Evolutionary conservation across 2,888 invertebrate species (phyloP).

Genomic region (Xestia sexstrigata): DNA sequence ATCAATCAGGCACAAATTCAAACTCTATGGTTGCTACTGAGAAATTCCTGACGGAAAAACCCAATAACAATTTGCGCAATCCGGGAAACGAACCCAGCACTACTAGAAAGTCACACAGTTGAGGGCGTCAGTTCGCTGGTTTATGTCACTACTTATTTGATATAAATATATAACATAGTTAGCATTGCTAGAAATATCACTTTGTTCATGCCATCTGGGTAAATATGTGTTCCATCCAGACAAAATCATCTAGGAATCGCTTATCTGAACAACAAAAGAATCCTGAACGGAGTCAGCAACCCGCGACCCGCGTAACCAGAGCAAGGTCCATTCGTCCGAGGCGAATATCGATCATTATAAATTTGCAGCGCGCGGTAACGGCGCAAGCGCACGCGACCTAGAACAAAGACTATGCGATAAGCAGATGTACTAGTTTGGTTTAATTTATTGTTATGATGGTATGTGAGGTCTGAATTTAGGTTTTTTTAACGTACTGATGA

Average conservation of each 20-base stretch:
- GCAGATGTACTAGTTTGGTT: constrained; percentile 45
- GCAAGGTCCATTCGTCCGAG: constrained; percentile 82
- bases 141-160: neutral
- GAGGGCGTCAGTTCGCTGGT: neutral
- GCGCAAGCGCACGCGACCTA: constrained; percentile 88
- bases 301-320: constrained; percentile 77
- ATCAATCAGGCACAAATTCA: neutral
- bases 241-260: neutral
- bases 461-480: neutral
- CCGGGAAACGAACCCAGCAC: neutral
- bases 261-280: constrained; percentile 41
- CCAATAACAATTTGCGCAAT: neutral
- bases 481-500: neutral
- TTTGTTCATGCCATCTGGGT: neutral
- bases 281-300: constrained; percentile 51
- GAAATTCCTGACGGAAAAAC: neutral
- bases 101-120: neutral
- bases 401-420: constrained; percentile 75
- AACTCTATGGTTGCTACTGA: neutral
- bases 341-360: constrained; percentile 90
- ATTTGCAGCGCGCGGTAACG: constrained; percentile 86
- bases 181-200: neutral
- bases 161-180: neutral
- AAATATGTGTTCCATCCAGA: neutral
- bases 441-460: neutral